Conservation (phyloP, 2,113 vertebrate species). For the Oriolus oriolus region DNA sequence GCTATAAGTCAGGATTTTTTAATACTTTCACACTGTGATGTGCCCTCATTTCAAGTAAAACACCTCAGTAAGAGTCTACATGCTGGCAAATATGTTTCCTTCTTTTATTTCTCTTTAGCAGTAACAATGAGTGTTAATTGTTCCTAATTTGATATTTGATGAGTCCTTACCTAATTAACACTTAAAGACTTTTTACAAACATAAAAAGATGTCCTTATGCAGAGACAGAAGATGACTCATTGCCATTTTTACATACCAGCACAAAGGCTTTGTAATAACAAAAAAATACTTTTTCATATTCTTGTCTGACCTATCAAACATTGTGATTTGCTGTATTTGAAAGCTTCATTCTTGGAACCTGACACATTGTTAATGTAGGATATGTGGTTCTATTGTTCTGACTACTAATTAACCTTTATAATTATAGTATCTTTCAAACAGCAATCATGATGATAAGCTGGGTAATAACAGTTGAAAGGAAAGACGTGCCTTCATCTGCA, state of each 20-base stretch:
- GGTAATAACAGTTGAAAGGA: slow-evolving; percentile 2
- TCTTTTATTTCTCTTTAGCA: slow-evolving; percentile 17
- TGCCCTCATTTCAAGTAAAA: neutral
- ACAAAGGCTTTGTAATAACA: neutral
- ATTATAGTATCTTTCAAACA: slow-evolving; percentile 45
- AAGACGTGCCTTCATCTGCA: slow-evolving; percentile 3
- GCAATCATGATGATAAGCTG: slow-evolving; percentile 33
- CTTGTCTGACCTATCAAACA: slow-evolving; percentile 21
- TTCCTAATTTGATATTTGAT: slow-evolving; percentile 53
- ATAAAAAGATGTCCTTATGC: neutral
- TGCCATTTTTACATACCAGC: slow-evolving; percentile 37
- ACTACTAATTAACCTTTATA: slow-evolving; percentile 65
- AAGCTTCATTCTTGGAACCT: slow-evolving; percentile 7
- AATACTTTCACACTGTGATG: neutral
- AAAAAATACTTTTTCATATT: slow-evolving; percentile 22
- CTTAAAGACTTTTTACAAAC: neutral
- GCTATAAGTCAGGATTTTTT: neutral
- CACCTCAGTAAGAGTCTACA: neutral
- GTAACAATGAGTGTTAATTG: slow-evolving; percentile 23
- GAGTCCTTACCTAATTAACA: slow-evolving; percentile 52
- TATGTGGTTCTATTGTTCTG: slow-evolving; percentile 30
- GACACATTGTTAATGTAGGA: slow-evolving; percentile 34
- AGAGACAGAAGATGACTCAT: neutral
- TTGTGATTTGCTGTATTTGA: slow-evolving; percentile 17
- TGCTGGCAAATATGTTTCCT: neutral